A percentile compares a stretch with the other conserved stretches of the same genome.
Evolutionary conservation across 2,113 vertebrate genomes (phyloP).

Genomic region (Ageneiosus marmoratus): DNA sequence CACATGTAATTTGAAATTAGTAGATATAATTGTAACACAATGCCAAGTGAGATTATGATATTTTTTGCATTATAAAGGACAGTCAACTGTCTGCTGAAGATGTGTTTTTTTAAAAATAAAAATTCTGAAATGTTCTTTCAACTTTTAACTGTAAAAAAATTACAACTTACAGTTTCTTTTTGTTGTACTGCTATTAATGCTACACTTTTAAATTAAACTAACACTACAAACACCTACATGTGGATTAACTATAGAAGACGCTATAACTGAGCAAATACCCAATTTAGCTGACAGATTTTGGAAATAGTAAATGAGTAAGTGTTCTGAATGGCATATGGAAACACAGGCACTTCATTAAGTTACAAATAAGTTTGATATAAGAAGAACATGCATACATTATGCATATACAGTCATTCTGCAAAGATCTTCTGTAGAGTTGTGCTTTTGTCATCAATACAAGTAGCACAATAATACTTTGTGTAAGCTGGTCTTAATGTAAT

Average conservation of each 20-base stretch:
- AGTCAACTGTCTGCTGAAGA: not conserved
- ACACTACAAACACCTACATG: not conserved
- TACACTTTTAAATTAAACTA: not conserved
- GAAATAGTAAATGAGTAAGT: not conserved
- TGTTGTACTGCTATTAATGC: not conserved
- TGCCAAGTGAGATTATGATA: not conserved
- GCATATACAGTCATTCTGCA: conserved; percentile 44
- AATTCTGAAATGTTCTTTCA: not conserved
- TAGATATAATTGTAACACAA: not conserved
- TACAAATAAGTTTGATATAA: conserved; percentile 32
- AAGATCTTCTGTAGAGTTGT: conserved; percentile 34
- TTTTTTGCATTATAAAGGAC: not conserved
- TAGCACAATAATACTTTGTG: not conserved
- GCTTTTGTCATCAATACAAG: conserved; percentile 36
- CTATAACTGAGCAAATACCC: not conserved
- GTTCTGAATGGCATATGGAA: conserved; percentile 42
- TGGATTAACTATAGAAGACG: not conserved
- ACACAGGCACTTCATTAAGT: conserved; percentile 74
- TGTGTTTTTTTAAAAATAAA: not conserved
- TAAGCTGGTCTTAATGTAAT: not conserved
- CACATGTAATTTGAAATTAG: not conserved
- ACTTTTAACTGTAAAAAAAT: not conserved
- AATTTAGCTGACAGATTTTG: not conserved
- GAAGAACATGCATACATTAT: conserved; percentile 52
- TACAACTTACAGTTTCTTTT: not conserved